Evolutionary conservation across 1,140 invertebrate genomes (phyloP), one percentile per base, ranked within the genome.

Genomic region (Venustaconcha ellipsiformis): DNA sequence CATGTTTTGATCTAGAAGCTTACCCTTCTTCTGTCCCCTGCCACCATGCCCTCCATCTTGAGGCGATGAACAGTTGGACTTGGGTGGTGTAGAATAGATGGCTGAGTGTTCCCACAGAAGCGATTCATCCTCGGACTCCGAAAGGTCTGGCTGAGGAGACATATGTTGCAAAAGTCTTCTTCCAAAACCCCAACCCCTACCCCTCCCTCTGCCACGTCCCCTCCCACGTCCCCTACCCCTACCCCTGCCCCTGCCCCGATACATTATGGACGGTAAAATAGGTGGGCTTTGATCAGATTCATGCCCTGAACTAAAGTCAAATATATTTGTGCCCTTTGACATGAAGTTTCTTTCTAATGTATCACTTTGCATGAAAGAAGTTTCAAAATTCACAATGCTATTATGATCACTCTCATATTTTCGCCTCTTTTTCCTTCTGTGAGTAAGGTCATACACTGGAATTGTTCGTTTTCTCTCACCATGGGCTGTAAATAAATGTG

Each of bases 401-500:
- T 48, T 48, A 48, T 48, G 37, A 48, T 48, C 37, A 48, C 37
- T 48, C 48, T 58, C 69, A 14, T 70, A 26, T 30, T 55, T 58
- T 65, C 67, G 64, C 18, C 48, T 14, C 30, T 67, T 76, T 62
- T 76, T 76, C 58, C 69, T 62, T 68, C 82, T 72, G 63, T 82
- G 83, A 57, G 82, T 78, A 18, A 75, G 76, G 57, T 78, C 78
- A 83, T 84, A 86, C 62, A 85, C 82, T 67, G 83, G 82, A 76
- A 88, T 82, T 86, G 88, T 88, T 62, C 93, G 87, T 82, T 92
- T 86, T 82, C 93, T 82, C 71, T 92, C 92, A 65, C 91, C 91
- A 13, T 93, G 92, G 37, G 93, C 92, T 59, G 94, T 93, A 85
- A 95, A 96, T 80, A 96, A 93, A 87, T 96, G 95, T 75, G 95